Percentiles rank a stretch among this genome's conserved stretches.
Conservation (phyloP, 2,113 vertebrate genomes). For the Sceloporus undulatus region DNA sequence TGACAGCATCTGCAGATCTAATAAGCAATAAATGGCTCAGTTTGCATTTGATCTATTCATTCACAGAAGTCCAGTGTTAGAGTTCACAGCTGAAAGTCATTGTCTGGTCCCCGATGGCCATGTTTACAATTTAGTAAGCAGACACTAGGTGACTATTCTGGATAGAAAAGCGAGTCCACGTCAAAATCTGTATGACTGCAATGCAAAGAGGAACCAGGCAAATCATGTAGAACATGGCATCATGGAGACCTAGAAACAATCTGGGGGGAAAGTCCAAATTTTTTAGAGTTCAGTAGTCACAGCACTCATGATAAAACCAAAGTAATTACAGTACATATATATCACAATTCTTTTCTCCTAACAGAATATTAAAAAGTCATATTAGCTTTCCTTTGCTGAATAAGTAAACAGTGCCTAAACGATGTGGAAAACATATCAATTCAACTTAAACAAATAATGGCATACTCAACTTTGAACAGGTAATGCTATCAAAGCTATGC, state of each 20-base stretch:
- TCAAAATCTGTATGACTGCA: constrained; percentile 81
- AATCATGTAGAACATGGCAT: constrained; percentile 87
- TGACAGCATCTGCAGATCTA: rapidly evolving
- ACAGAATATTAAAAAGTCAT: background rate
- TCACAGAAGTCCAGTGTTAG: constrained; percentile 20
- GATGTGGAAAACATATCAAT: background rate
- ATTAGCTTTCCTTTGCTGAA: background rate
- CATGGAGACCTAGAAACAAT: constrained; percentile 78
- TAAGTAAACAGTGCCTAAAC: background rate
- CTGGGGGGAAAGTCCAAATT: constrained; percentile 70
- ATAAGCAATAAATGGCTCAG: constrained; percentile 30
- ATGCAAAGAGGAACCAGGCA: constrained; percentile 86
- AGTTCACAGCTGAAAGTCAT: constrained; percentile 55
- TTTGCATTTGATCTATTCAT: constrained; percentile 28
- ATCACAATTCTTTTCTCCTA: background rate
- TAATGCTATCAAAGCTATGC: background rate
- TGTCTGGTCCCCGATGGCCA: constrained; percentile 59
- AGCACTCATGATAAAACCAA: background rate
- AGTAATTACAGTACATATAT: background rate
- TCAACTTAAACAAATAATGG: background rate
- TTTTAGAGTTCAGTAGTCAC: background rate
- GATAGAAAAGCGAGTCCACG: constrained; percentile 88
- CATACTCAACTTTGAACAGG: background rate
- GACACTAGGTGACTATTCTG: constrained; percentile 81
- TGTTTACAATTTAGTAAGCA: background rate